phyloP scores from a whole-genome alignment of 2,797 vertebrate genomes.

The Acanthurus lineatus region DNA sequence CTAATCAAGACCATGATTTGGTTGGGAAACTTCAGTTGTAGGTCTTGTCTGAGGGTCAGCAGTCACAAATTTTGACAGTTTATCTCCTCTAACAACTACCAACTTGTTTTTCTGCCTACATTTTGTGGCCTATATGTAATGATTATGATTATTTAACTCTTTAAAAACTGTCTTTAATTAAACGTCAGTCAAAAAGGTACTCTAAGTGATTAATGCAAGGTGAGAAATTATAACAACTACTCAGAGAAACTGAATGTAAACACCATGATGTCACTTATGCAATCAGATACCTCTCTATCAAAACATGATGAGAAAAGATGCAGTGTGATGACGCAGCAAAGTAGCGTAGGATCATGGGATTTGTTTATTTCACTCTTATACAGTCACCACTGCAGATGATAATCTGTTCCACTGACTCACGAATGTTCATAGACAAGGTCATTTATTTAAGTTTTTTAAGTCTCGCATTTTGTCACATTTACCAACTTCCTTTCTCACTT shows the following conservation, averaged over 20 bases:
- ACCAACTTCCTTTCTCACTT: too few species aligned
- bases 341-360: too few species aligned
- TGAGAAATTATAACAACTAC: not conserved
- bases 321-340: too few species aligned
- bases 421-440: too few species aligned
- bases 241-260: conserved; percentile 5
- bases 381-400: too few species aligned
- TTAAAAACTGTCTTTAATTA: conserved; percentile 5
- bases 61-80: conserved; percentile 8
- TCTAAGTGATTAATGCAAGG: not conserved
- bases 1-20: not conserved
- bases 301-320: too few species aligned
- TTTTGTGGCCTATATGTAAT: not conserved
- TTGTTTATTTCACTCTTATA: too few species aligned
- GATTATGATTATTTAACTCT: conserved; percentile 3
- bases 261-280: too few species aligned
- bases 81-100: conserved; percentile 13
- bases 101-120: not conserved
- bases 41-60: conserved; percentile 3
- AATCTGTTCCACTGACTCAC: too few species aligned
- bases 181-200: not conserved
- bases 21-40: not conserved
- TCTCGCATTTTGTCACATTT: too few species aligned
- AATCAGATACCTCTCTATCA: too few species aligned
- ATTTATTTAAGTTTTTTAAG: too few species aligned